Evolutionary conservation across 2,888 invertebrate species (phyloP).

Genomic region (Oasisia sp.): DNA sequence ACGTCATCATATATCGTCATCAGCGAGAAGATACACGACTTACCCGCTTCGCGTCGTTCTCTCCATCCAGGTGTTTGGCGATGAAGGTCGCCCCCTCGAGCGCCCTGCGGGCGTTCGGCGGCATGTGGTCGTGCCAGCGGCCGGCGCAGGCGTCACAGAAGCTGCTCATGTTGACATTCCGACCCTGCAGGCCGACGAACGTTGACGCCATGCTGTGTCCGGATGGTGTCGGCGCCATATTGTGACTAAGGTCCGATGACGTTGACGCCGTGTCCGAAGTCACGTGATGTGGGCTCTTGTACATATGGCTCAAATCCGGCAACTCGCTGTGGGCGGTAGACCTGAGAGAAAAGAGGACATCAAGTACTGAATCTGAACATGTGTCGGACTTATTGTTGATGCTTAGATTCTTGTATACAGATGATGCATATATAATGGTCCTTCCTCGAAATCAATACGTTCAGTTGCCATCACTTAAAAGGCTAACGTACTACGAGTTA

Average conservation of each 20-base stretch:
- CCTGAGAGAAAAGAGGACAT: neutral
- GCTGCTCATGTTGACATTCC: constrained; percentile 21
- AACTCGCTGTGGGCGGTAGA: constrained; percentile 36
- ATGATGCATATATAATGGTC: constrained; percentile 14
- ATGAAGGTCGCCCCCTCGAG: constrained; percentile 93
- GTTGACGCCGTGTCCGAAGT: constrained; percentile 24
- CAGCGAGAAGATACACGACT: constrained; percentile 46
- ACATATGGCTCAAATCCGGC: constrained; percentile 38
- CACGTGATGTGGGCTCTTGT: constrained; percentile 31
- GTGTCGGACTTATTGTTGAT: too few relatives aligned
- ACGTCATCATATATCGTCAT: neutral
- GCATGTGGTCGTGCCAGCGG: constrained; percentile 73
- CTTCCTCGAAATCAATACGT: constrained; percentile 21
- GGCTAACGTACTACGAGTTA: too few relatives aligned
- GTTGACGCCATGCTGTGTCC: neutral
- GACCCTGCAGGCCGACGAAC: neutral
- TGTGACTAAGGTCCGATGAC: neutral
- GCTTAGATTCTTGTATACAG: too few relatives aligned
- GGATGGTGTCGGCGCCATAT: neutral
- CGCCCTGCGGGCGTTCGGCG: constrained; percentile 74
- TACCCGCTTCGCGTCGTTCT: constrained; percentile 94
- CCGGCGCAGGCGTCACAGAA: constrained; percentile 40
- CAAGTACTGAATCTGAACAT: too few relatives aligned
- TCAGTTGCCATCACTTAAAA: neutral
- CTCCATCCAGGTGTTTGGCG: constrained; percentile 94